Evolutionary conservation across 2,888 invertebrate genomes (phyloP), one percentile per base, ranked within the genome.

Genomic region (Cephalotes varians): DNA sequence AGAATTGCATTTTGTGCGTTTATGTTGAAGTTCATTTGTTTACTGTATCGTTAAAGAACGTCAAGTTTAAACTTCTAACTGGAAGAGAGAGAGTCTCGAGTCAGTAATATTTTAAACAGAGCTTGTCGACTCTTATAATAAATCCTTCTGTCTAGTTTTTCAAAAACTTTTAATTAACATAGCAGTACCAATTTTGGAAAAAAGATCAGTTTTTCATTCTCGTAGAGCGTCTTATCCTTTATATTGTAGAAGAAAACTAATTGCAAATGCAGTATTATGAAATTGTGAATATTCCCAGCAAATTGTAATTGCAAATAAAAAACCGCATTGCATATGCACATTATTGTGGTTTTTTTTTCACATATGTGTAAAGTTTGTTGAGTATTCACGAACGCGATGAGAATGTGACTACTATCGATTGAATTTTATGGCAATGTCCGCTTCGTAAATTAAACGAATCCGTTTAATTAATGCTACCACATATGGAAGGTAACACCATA

Each of bases 391-490:
- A 83, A 67, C 51, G 51, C 34, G 37, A 73, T 31, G 7, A 37
- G 44, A 54, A 69, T 34, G 54, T 56, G 40, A 49, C 10, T 25
- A 60, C n/a, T 67, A 21, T 49, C 69, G 31, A 58, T 37, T 56
- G 54, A 86, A 79, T 84, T 81, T 81, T 40, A 77, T 25, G 4
- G 74, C 37, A 31, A 67, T n/a, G 28, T 76, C 49, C 15, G 28
- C 34, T 80, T 79, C 67, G 56, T 64, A 58, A 67, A 67, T 65
- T 65, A 65, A 65, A 65, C 31, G 25, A 71, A 72, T 54, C 28
- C 54, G 58, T 73, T 86, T 86, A 81, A 86, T 87, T 87, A 85
- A 87, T 85, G 83, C 62, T 40, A 18, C 25, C 15, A 60, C 56
- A 31, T 51, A 18, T 47, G 56, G 34, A 71, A 69, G 56, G 31